Conservation (phyloP, 1,140 invertebrate species). For the Brachionus rotundiformis region DNA sequence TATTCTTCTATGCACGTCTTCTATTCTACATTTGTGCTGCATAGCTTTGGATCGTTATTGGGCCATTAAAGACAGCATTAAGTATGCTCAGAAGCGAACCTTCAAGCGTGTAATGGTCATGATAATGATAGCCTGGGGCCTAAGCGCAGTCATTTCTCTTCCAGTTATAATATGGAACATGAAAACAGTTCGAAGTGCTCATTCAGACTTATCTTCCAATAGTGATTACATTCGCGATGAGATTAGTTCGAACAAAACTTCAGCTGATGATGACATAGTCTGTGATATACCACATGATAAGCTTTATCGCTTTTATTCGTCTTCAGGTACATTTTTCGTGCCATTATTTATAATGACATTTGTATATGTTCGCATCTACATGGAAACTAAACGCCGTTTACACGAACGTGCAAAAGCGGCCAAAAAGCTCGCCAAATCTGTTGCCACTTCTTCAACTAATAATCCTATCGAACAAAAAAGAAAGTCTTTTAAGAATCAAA, state of each 20-base stretch:
- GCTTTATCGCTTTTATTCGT: constrained; percentile 90
- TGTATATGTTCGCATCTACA: constrained; percentile 93
- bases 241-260: background rate
- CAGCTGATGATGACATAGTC: background rate
- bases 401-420: constrained; percentile 29
- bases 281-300: constrained; percentile 50
- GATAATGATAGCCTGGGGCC: constrained; percentile 85
- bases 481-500: background rate
- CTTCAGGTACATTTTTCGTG: constrained; percentile 90
- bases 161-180: constrained; percentile 43
- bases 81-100: constrained; percentile 92
- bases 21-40: constrained; percentile 91
- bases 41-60: constrained; percentile 76
- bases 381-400: constrained; percentile 64
- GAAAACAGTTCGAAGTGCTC: background rate
- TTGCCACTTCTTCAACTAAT: background rate
- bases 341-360: constrained; percentile 93
- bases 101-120: constrained; percentile 83
- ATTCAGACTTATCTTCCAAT: background rate
- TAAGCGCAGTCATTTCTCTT: constrained; percentile 53
- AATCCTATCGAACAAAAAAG: background rate
- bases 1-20: constrained; percentile 92
- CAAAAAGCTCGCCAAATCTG: constrained; percentile 42
- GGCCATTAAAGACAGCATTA: constrained; percentile 96
- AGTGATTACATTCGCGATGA: background rate